Percentiles rank a stretch among this genome's conserved stretches.
Evolutionary conservation across 2,113 vertebrate species (phyloP).

Genomic region (Phyllopteryx taeniolatus): DNA sequence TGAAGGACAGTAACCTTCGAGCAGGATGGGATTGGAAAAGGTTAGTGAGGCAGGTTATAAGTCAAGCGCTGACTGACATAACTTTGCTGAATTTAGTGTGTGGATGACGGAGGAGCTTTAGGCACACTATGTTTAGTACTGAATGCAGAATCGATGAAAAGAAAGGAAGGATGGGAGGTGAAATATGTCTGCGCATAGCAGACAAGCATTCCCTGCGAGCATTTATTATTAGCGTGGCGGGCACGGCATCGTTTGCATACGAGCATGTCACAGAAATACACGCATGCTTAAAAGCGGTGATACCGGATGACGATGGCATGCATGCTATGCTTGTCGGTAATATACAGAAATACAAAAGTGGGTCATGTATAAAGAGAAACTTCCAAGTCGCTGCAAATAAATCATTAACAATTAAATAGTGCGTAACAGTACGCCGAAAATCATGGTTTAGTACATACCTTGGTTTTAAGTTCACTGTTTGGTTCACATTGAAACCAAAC

Average conservation of each 20-base stretch:
- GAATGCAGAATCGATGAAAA: slow-evolving; percentile 32
- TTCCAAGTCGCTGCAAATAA: background rate
- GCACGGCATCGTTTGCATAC: slow-evolving; percentile 43
- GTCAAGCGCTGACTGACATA: slow-evolving; percentile 40
- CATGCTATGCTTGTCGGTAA: background rate
- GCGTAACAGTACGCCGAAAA: background rate
- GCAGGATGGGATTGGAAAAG: slow-evolving; percentile 3
- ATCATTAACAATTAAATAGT: background rate
- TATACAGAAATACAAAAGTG: slow-evolving; percentile 4
- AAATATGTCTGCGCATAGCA: slow-evolving; percentile 34
- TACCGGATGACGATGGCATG: slow-evolving; percentile 4
- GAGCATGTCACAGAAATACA: slow-evolving; percentile 42
- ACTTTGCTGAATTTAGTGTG: slow-evolving; percentile 52
- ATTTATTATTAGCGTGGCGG: slow-evolving; percentile 59
- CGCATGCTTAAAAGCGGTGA: slow-evolving; percentile 3
- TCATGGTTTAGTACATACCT: too few species aligned
- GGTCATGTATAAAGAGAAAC: background rate
- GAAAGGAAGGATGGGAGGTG: slow-evolving; percentile 41
- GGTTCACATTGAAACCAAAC: too few species aligned
- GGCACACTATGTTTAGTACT: slow-evolving; percentile 42
- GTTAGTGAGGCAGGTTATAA: slow-evolving; percentile 29
- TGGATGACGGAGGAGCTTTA: slow-evolving; percentile 26
- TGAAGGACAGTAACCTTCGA: slow-evolving; percentile 6
- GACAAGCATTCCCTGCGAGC: slow-evolving; percentile 37
- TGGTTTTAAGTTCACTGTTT: too few species aligned